These are phyloP conservation scores for Dynastes maya DNA, from an alignment of 2,888 invertebrate species.

Conservation along the genomic window DNA sequence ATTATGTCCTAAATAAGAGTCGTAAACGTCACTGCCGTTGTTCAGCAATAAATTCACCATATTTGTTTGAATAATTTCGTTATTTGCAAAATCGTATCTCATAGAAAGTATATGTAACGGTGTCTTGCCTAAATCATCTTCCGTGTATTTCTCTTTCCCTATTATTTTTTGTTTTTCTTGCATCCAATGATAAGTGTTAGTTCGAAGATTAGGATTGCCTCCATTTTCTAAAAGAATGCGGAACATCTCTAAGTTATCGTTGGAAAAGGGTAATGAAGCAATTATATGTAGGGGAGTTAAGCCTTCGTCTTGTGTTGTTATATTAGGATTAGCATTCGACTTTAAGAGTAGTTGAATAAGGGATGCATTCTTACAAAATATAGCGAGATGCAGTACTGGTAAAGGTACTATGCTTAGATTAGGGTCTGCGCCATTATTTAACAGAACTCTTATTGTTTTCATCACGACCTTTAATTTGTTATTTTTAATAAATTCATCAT, in stretches of 20 bases:
- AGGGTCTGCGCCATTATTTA: conserved; percentile 65
- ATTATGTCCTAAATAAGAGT: conserved; percentile 66
- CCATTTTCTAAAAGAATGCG: conserved; percentile 59
- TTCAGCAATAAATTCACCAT: conserved; percentile 59
- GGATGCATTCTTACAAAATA: conserved; percentile 63
- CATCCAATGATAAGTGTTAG: conserved; percentile 62
- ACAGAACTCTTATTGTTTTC: conserved; percentile 62
- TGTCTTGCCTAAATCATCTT: conserved; percentile 63
- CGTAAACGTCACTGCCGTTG: conserved; percentile 55
- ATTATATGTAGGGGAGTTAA: conserved; percentile 64
- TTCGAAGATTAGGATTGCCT: conserved; percentile 63
- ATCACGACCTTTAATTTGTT: conserved; percentile 54
- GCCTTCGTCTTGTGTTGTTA: conserved; percentile 58
- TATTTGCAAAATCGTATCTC: conserved; percentile 63
- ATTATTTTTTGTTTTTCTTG: conserved; percentile 58
- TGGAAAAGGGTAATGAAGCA: conserved; percentile 58
- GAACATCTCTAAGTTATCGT: conserved; percentile 59
- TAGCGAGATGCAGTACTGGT: conserved; percentile 63
- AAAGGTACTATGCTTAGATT: conserved; percentile 64
- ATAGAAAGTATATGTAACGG: conserved; percentile 66
- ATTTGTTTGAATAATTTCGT: conserved; percentile 58
- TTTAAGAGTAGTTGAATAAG: conserved; percentile 58
- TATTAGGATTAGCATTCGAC: conserved; percentile 60
- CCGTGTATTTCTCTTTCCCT: conserved; percentile 56
- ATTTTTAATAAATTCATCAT: conserved; percentile 34